phyloP scores from a whole-genome alignment of 1,140 invertebrate genomes.

The Drosophila ercepeae region DNA sequence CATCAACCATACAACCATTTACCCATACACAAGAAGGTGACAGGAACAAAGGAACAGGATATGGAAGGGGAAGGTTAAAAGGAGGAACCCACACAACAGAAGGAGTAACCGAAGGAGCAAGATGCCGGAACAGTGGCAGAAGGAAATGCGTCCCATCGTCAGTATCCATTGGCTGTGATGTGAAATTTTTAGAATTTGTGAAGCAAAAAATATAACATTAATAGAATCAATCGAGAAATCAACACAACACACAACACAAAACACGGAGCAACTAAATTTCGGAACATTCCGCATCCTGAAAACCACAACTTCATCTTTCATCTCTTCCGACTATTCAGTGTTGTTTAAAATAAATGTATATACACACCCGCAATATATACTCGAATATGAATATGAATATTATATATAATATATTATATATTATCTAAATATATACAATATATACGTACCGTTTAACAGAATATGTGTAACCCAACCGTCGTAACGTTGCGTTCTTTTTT shows the following conservation, averaged over 20 bases:
- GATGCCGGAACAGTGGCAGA: conserved; percentile 3
- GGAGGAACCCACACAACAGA: neutral
- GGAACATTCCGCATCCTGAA: conserved; percentile 31
- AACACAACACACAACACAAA: too few relatives aligned
- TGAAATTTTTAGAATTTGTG: conserved; percentile 70
- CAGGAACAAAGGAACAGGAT: conserved; percentile 23
- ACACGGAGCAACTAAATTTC: conserved; percentile 26
- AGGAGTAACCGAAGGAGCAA: conserved; percentile 2
- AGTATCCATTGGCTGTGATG: conserved; percentile 83
- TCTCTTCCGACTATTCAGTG: conserved; percentile 51
- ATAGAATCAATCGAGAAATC: conserved; percentile 27
- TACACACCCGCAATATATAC: conserved; percentile 28
- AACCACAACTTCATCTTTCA: conserved; percentile 33
- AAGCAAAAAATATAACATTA: conserved; percentile 45
- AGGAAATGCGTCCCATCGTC: conserved; percentile 73
- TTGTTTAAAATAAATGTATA: conserved; percentile 55
- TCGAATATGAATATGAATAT: conserved; percentile 19
- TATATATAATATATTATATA: conserved; percentile 25
- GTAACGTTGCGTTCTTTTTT: conserved; percentile 75
- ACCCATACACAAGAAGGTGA: conserved; percentile 25
- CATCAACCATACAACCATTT: conserved; percentile 34
- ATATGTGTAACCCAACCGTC: conserved; percentile 72
- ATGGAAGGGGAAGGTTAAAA: neutral
- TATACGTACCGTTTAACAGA: conserved; percentile 8
- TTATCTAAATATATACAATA: conserved; percentile 23